Evolutionary conservation across 1,140 invertebrate genomes (phyloP), one percentile per base, ranked within the genome.

Genomic region (Drosophila quadrilineata): DNA sequence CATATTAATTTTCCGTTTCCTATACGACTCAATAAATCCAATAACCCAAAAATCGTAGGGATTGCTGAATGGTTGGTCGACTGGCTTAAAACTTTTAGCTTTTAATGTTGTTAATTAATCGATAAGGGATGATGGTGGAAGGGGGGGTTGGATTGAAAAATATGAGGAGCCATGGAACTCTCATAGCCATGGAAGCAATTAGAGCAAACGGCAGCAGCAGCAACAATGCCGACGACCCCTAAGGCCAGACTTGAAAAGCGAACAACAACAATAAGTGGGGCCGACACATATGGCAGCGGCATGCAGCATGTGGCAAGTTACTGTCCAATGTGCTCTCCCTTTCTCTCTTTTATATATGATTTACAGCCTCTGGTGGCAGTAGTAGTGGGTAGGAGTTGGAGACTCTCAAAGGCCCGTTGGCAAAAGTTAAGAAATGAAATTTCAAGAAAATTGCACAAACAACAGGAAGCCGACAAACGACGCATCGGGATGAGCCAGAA

Each of bases 371-470:
- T 46, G 65, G 29, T 48, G 60, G 26, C 10, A 41, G 48, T 29
- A 36, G n/a, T n/a, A 71, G 56, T 57, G 53, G 75, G 75, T 71
- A 71, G 75, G 80, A 80, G 75, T 79, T 80, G n/a, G n/a, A 36
- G 38, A 16, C 49, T 62, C 38, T 63, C 50, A 50, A 65, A 62
- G 63, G 52, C 53, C 75, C 79, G 60, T 63, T 57, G 77, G 77
- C 79, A 74, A 84, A 84, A 85, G 77, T 84, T 85, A 84, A 84
- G 77, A 84, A 84, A 84, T 84, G 64, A 85, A 84, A 84, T 84
- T 84, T 84, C 79, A 84, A 84, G 77, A 84, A 82, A 82, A 76
- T 75, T 82, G 77, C 69, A 84, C 79, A 77, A 84, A 73, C 77
- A 82, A 73, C 77, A 82, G 56, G 71, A 79, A 74, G 75, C 60